Base-by-base conservation (phyloP, 2,113 vertebrate genomes). In the Pygoscelis adeliae region DNA sequence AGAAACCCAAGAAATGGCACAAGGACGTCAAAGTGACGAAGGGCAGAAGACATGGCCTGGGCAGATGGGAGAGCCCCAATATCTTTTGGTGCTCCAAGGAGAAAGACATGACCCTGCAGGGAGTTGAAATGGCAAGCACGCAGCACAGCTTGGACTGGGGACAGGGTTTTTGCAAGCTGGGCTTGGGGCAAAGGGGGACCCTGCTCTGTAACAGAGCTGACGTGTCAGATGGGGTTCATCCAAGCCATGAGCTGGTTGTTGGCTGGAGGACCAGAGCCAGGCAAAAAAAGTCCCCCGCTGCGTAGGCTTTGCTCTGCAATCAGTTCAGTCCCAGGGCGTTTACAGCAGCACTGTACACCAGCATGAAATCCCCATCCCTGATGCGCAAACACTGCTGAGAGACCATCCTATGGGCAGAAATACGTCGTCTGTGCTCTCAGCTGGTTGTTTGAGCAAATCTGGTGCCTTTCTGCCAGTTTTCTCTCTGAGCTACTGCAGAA, bases 61-160 rank as follows among this genome's bases (percentile, higher is more conserved):
- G 81, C 47, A 65, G 49, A 3, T 5, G 58, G 26, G 59, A 73
- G 34, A 61, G 4, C 6, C 30, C 15, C 4, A 29, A 0, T 8
- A 36, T 7, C 16, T 71, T 49, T 10, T 53, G 40, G 5, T 38
- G 62, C 27, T 77, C 27, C 2, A 3, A 62, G 44, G 55, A 52
- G 62, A 76, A 65, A 58, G 52, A 32, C 27, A 3, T 18, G 36
- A 66, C 32, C 40, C 19, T 52, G 42, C 30, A 63, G 10, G 23
- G 32, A 5, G 9, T 6, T 56, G 34, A 44, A 87, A 78, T 7
- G 44, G 22, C 23, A 46, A 74, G 11, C 8, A 53, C 14, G 17
- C 2, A 15, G 22, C 77, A 32, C 27, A 63, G 83, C 36, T 74
- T 0, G 0, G 52, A 9, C 17, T 20, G 22, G 38, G 34, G 21